Percentiles rank a stretch among this genome's conserved stretches.
These are phyloP conservation scores for Listronotus oregonensis DNA, from an alignment of 1,140 invertebrate species.

Conservation along the genomic window DNA sequence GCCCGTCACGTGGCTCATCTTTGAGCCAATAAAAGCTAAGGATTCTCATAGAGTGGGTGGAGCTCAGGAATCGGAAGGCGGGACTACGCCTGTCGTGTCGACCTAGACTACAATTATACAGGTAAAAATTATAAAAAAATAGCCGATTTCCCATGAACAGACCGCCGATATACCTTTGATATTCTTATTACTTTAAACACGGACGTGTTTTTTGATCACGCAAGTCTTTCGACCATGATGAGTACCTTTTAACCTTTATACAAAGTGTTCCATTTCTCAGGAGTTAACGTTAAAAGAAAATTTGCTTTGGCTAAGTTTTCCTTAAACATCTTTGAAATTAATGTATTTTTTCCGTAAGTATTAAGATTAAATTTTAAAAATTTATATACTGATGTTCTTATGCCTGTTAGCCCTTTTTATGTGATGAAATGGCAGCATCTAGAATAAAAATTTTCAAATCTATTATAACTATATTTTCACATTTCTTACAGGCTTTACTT, in stretches of 20 bases:
- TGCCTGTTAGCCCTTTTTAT: too few species aligned
- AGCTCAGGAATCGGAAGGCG: slow-evolving; percentile 46
- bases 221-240: slow-evolving; percentile 26
- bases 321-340: too few species aligned
- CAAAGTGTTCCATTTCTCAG: not conserved
- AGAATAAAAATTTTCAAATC: too few species aligned
- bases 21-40: slow-evolving; percentile 46
- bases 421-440: too few species aligned
- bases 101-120: slow-evolving; percentile 52
- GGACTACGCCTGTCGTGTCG: slow-evolving; percentile 50
- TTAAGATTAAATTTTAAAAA: too few species aligned
- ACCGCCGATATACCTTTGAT: slow-evolving; percentile 38
- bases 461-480: too few species aligned
- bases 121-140: slow-evolving; percentile 52
- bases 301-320: not conserved
- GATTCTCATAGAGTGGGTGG: slow-evolving; percentile 38
- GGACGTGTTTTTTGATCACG: slow-evolving; percentile 33
- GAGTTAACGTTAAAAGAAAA: not conserved
- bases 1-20: slow-evolving; percentile 52
- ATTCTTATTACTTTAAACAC: slow-evolving; percentile 42
- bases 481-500: too few species aligned
- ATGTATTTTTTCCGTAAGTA: too few species aligned
- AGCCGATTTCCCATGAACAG: slow-evolving; percentile 43
- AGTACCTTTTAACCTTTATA: slow-evolving; percentile 32
- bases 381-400: too few species aligned